phyloP scores from a whole-genome alignment of 2,113 vertebrate genomes.

The Ciconia maguari region DNA sequence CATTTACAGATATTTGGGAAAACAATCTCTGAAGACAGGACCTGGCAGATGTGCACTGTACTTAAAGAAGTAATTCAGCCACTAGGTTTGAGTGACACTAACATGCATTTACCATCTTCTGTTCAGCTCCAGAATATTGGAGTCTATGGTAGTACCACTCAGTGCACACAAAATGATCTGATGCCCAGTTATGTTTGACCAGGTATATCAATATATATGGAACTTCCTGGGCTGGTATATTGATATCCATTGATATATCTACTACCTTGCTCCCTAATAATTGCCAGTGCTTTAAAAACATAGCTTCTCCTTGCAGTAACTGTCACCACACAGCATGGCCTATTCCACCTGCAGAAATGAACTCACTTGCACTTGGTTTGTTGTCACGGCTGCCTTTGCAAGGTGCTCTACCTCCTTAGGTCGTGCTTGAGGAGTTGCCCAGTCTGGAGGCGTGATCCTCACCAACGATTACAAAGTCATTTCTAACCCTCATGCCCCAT shows the following conservation, averaged over 20 bases:
- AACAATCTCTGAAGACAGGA: background rate
- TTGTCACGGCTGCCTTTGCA: background rate
- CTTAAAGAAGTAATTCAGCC: background rate
- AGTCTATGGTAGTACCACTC: background rate
- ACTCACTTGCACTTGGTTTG: background rate
- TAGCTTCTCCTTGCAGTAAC: background rate
- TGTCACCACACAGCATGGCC: rapidly evolving
- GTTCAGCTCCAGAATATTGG: background rate
- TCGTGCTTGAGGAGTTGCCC: background rate
- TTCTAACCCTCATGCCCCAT: background rate
- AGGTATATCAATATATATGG: background rate
- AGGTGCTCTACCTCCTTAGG: background rate
- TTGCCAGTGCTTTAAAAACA: background rate
- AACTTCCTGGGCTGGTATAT: background rate
- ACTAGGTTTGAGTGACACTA: background rate
- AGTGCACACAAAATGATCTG: background rate
- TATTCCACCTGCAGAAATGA: background rate
- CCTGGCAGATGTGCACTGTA: background rate
- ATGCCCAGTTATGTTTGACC: background rate
- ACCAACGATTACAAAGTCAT: rapidly evolving
- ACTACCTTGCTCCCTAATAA: background rate
- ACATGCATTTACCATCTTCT: background rate
- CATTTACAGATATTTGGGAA: background rate
- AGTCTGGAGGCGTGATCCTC: background rate
- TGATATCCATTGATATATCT: background rate